A percentile compares a stretch with the other conserved stretches of the same genome.
Evolutionary conservation across 1,140 invertebrate genomes (phyloP).

Genomic region (Eulimnadia texana): DNA sequence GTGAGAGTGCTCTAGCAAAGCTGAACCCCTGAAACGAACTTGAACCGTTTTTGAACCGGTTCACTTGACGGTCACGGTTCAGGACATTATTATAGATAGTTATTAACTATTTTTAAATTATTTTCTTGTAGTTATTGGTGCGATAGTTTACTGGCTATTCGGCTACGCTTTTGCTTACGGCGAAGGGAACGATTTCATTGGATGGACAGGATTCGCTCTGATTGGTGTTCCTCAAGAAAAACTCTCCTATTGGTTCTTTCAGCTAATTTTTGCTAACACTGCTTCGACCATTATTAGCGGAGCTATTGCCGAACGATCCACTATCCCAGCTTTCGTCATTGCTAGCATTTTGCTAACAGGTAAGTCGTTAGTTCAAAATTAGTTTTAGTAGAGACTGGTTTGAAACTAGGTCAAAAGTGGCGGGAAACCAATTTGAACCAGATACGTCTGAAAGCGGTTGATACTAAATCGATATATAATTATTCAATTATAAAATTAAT

Average conservation of each 20-base stretch:
- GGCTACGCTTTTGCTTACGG: slow-evolving; percentile 41
- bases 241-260: slow-evolving; percentile 34
- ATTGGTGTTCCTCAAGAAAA: slow-evolving; percentile 19
- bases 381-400: too few relatives aligned
- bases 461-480: too few relatives aligned
- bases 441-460: too few relatives aligned
- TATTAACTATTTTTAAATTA: background rate
- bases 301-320: slow-evolving; percentile 41
- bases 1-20: too few relatives aligned
- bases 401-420: too few relatives aligned
- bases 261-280: slow-evolving; percentile 38
- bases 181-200: slow-evolving; percentile 24
- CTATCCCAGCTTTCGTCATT: slow-evolving; percentile 38
- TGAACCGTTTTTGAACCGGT: background rate
- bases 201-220: slow-evolving; percentile 22
- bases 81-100: background rate
- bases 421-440: too few relatives aligned
- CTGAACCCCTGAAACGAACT: background rate
- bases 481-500: too few relatives aligned
- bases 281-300: slow-evolving; percentile 38
- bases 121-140: slow-evolving; percentile 32
- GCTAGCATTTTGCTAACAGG: slow-evolving; percentile 40
- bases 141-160: slow-evolving; percentile 37
- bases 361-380: slow-evolving; percentile 21
- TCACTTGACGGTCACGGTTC: background rate